Base-by-base conservation (phyloP, 2,888 invertebrate genomes). In the Phyllotreta striolata region DNA sequence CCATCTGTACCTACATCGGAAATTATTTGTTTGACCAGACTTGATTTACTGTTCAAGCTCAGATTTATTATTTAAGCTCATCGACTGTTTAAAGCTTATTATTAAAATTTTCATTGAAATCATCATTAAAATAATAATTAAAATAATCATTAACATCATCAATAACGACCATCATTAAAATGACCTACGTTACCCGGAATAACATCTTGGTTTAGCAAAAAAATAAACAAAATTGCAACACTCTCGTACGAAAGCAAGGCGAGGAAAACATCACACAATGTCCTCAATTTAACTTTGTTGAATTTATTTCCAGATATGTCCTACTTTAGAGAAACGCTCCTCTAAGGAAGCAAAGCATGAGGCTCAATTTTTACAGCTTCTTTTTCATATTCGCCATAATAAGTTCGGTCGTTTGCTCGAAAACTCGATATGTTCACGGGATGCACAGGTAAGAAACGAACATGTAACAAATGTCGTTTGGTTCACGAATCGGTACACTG, bases 331-430 rank as follows among this genome's bases (percentile, higher is more conserved):
- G 4, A 41, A 55, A 12, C 13, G 12, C 9, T 13, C 37, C 14
- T 24, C 6, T 41, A 9, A 35, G 37, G 34, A 47, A 63, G 55
- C 55, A 8, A 52, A 67, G 44, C 43, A 70, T 70, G 70, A 67
- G 60, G 46, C 34, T 66, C 39, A 44, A n/a, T 39, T 68, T 55
- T 47, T 55, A 55, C 47, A 51, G 60, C 43, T 62, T 68, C 40
- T 14, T 68, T 43, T 65, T 59, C 51, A 44, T 68, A 39, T 64
- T 70, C 39, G 67, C 59, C 55, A 39, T 66, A 14, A 57, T 67
- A 57, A 64, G 55, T 66, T 59, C 62, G 6, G 41, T 70, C 13
- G 9, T 57, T 24, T 39, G 37, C 40, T 61, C 55, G 14, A 62
- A 67, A 62, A 47, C 55, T 14, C 46, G 60, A 54, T 43, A 65